Evolutionary conservation across 2,113 vertebrate genomes (phyloP), one percentile per base, ranked within the genome.

Genomic region (Etheostoma spectabile): DNA sequence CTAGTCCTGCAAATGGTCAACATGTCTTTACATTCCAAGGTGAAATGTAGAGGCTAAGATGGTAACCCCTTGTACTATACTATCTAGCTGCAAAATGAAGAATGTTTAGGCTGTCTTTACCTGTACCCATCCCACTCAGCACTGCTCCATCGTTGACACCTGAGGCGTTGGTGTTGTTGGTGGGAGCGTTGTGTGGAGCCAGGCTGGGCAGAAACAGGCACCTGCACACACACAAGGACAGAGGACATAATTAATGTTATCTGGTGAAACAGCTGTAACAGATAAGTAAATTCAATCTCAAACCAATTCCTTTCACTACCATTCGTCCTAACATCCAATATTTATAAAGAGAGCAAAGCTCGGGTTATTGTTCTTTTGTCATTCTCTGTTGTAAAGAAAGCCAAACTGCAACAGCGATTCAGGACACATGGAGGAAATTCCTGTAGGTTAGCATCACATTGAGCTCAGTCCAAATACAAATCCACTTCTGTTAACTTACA

Each of bases 181-280:
- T 96, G 27, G 96, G 96, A 1, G 96, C 96, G 11, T 99, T 99
- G 84, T 99, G 98, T 35, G 98, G 98, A 53, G 98, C 98, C 93
- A 99, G 91, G 80, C 98, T 99, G 77, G 98, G 98, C 87, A 99
- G 94, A 87, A 99, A 99, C 79, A 99, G 93, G 86, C 98, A 99
- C 71, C 98, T 99, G 88, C 6, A 13, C 1, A 8, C 6, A 13
- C 1, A 8, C 48, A 57, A 82, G 33, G 13, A 77, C 27, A 87
- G 21, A 61, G 45, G 16, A 38, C 38, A 76, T 30, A 65, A 78
- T 18, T 16, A 13, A 11, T 8, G 21, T 72, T 10, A 53, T 74
- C 53, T 13, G 46, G 14, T 35, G 55, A 53, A 68, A 71, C 56
- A 74, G 61, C 71, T 30, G 74, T 3, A 70, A 46, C 24, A 21